Base-by-base conservation (phyloP, 2,113 vertebrate species). In the Anhinga rufa region DNA sequence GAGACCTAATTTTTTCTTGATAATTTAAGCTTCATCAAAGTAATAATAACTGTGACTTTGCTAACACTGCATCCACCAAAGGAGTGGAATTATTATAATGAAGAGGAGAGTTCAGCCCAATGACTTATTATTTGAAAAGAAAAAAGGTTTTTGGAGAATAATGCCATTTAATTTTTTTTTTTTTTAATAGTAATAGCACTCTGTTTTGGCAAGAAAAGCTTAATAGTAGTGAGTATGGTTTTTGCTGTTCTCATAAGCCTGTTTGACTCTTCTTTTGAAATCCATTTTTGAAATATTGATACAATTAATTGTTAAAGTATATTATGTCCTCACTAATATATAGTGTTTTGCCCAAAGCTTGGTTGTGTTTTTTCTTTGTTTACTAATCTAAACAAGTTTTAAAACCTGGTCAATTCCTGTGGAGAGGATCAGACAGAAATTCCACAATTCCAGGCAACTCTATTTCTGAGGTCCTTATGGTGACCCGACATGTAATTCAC, bases 51-150 rank as follows among this genome's bases (percentile, higher is more conserved):
- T 29, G 17, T 58, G 91, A 25, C n/a, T 42, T 74, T 70, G 46
- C 36, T 84, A 64, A 61, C 66, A 16, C 1, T 29, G 1, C 0
- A 0, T 49, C 15, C 22, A 51, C 21, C 46, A 68, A 34, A 81
- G 25, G 58, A 77, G 26, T 65, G n/a, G 21, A 60, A 87, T 31
- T 82, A 22, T 51, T 81, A 17, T 32, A 61, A 79, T 6, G 25
- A 88, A 70, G 32, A 51, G 18, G 3, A 71, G 17, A 72, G 71
- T 85, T 76, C 46, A 90, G 24, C 11, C 20, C 0, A 58, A 18
- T 32, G 11, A 22, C 7, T 81, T 65, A 42, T 2, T 38, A 9
- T 51, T 77, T 70, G 31, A 55, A 85, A 89, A 80, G 10, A 34
- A 28, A 26, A 81, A 31, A 60, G 3, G 3, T 57, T 90, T 60